Evolutionary conservation across 2,797 vertebrate genomes (phyloP).

Genomic region (Erithacus rubecula): DNA sequence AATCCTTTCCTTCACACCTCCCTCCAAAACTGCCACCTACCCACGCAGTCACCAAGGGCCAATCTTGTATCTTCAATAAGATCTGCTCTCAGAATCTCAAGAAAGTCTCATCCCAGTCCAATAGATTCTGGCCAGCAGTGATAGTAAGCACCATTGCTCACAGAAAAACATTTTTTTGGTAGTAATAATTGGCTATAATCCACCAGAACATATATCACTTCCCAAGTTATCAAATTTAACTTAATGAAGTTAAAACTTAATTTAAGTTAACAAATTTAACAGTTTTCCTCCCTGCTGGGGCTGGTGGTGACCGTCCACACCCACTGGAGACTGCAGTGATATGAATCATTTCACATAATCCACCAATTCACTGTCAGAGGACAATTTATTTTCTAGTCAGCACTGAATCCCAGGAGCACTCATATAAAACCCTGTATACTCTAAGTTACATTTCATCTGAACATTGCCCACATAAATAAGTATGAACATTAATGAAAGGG

Average conservation of each 20-base stretch:
- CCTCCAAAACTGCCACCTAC: background rate
- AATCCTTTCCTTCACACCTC: background rate
- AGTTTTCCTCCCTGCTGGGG: background rate
- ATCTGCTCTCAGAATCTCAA: background rate
- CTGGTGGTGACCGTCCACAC: background rate
- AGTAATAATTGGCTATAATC: background rate
- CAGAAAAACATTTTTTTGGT: background rate
- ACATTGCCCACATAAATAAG: background rate
- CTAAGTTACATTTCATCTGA: background rate
- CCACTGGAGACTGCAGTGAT: background rate
- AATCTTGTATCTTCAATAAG: background rate
- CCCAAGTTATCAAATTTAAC: background rate
- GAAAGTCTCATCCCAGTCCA: background rate
- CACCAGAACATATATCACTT: background rate
- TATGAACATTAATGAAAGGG: background rate
- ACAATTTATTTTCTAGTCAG: background rate
- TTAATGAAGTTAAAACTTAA: no score
- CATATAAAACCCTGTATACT: background rate
- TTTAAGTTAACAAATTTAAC: background rate
- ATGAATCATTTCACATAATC: background rate
- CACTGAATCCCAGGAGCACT: background rate
- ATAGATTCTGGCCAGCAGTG: background rate
- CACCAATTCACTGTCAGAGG: background rate
- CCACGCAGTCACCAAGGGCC: rapidly evolving
- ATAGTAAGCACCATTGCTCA: background rate